Conservation (phyloP, 2,113 vertebrate genomes). For the Toxotes jaculatrix region DNA sequence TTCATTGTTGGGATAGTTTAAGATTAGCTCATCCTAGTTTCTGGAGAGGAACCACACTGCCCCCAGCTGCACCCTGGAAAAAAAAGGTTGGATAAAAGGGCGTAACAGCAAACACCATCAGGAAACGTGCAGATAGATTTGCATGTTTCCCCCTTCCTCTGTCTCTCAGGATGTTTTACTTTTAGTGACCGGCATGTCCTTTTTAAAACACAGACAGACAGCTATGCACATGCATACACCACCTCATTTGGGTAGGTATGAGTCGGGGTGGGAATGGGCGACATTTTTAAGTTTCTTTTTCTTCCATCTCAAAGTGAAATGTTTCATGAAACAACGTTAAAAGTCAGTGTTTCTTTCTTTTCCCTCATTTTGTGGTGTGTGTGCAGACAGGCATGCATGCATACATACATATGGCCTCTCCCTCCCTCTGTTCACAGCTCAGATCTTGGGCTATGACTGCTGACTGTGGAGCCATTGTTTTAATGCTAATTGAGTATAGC, state of each 20-base stretch:
- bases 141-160: slow-evolving; percentile 49
- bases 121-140: slow-evolving; percentile 56
- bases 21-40: slow-evolving; percentile 34
- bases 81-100: slow-evolving; percentile 33
- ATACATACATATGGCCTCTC: background rate
- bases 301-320: slow-evolving; percentile 13
- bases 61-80: slow-evolving; percentile 1
- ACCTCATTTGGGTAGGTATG: background rate
- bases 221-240: background rate
- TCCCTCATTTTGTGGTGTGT: slow-evolving; percentile 11
- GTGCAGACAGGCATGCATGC: slow-evolving; percentile 1
- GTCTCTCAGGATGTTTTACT: slow-evolving; percentile 51
- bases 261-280: slow-evolving; percentile 2
- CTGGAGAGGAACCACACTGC: slow-evolving; percentile 23
- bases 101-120: slow-evolving; percentile 39
- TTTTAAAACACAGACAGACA: slow-evolving; percentile 14
- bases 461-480: slow-evolving; percentile 77
- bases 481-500: slow-evolving; percentile 74
- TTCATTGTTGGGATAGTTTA: slow-evolving; percentile 49
- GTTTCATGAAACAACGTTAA: slow-evolving; percentile 32
- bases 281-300: slow-evolving; percentile 9
- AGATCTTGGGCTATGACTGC: slow-evolving; percentile 45
- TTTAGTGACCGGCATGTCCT: slow-evolving; percentile 25
- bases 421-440: slow-evolving; percentile 34
- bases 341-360: slow-evolving; percentile 19